Base-by-base conservation (phyloP, 2,888 invertebrate species). In the Eutolmus rufibarbis region DNA sequence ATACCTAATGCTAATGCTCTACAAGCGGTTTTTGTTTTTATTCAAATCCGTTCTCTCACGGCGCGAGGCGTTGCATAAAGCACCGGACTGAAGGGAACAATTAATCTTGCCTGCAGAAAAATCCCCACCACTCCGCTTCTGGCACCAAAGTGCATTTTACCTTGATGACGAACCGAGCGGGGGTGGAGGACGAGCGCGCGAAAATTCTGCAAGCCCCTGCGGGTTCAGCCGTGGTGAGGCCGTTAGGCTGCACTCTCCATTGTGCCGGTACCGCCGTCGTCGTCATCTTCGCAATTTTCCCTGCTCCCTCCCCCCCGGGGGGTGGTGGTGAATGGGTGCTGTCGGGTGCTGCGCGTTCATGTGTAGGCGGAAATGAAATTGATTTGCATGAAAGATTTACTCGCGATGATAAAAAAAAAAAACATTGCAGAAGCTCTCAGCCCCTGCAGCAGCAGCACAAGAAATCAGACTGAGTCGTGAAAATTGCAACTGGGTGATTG, bases 311-410 rank as follows among this genome's bases (percentile, higher is more conserved):
- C 23, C 23, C 9, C 23, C 0, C 5, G 12, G 57, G 56, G 74
- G 37, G 37, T 34, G 76, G 76, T n/a, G 9, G 34, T n/a, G 34
- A 28, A 76, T 76, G 76, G 76, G 28, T 28, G n/a, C 28, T 74
- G n/a, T 16, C 28, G 76, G 76, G 51, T 28, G n/a, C 28, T 43
- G 37, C 74, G 84, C 84, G 74, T 84, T 84, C 84, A 66, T 84
- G 66, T 74, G 74, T 74, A 84, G 74, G 74, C 84, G 84, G 84
- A 84, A 84, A 84, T 84, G 84, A 84, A 84, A 84, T 84, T 84
- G 84, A 84, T 84, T 84, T 84, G 74, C 84, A 84, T 84, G 74
- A 74, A 84, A 84, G 84, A 84, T 84, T 84, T 74, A 74, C 74
- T 74, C 28, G 40, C 40, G 84, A 84, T 74, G 34, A 84, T 16